Conservation (phyloP, 1,140 invertebrate genomes). For the Bombyx mandarina region DNA sequence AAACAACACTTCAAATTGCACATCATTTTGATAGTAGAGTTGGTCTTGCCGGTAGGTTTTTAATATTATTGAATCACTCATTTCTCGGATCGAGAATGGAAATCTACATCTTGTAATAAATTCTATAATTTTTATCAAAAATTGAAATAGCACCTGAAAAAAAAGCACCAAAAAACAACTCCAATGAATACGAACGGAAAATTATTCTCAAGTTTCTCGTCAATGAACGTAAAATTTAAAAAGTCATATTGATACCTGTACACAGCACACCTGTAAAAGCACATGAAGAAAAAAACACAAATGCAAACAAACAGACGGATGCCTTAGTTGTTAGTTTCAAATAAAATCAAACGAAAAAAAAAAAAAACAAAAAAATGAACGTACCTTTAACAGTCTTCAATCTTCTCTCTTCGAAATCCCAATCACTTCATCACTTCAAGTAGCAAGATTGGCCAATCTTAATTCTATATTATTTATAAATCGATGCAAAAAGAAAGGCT, state of each 20-base stretch:
- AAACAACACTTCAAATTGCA: no score
- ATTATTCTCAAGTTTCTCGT: no score
- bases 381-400: constrained; percentile 41
- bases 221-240: not conserved
- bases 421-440: constrained; percentile 18
- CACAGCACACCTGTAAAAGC: constrained; percentile 52
- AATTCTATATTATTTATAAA: constrained; percentile 22
- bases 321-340: constrained; percentile 38
- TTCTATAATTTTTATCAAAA: no score
- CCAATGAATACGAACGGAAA: no score
- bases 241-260: constrained; percentile 61
- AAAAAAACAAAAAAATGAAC: constrained; percentile 25
- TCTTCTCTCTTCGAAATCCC: constrained; percentile 24
- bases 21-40: no score
- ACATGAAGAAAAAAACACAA: constrained; percentile 46
- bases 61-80: no score
- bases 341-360: constrained; percentile 13
- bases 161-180: no score
- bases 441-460: constrained; percentile 62
- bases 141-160: no score
- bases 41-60: no score
- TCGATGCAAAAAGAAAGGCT: constrained; percentile 47
- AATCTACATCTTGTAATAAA: not conserved
- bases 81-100: no score
- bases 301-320: constrained; percentile 36